phyloP scores from a whole-genome alignment of 1,140 invertebrate species.

The Bombus superbus region DNA sequence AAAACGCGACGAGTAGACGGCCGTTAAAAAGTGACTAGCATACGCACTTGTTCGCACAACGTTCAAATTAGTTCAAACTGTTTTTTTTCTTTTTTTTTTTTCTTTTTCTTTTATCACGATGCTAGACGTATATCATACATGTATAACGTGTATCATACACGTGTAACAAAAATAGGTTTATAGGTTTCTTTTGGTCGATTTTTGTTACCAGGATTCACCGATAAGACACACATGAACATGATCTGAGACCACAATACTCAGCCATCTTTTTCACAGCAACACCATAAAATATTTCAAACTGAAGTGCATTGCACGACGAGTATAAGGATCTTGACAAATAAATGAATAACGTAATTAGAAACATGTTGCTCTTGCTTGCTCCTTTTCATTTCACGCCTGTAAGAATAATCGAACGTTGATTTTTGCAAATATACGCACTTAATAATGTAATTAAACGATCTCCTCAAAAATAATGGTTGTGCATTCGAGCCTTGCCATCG shows the following conservation, averaged over 20 bases:
- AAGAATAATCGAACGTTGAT: not conserved
- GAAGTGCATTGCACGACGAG: not conserved
- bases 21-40: constrained; percentile 64
- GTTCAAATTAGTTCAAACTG: constrained; percentile 46
- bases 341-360: constrained; percentile 34
- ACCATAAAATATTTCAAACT: not conserved
- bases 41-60: constrained; percentile 53
- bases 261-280: not conserved
- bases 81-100: constrained; percentile 8
- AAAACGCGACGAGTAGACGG: constrained; percentile 12
- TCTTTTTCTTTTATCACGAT: constrained; percentile 46
- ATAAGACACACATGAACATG: constrained; percentile 62
- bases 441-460: not conserved
- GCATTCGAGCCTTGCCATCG: not conserved
- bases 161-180: constrained; percentile 65
- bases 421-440: not conserved
- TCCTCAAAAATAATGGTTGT: not conserved
- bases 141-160: constrained; percentile 60
- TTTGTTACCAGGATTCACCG: constrained; percentile 58
- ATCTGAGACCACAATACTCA: constrained; percentile 19
- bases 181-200: constrained; percentile 51
- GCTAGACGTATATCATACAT: constrained; percentile 60
- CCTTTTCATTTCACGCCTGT: not conserved
- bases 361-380: not conserved
- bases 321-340: constrained; percentile 1